Percentiles rank a stretch among this genome's conserved stretches.
Conservation (phyloP, 1,140 invertebrate genomes). For the Diorhabda elongata region DNA sequence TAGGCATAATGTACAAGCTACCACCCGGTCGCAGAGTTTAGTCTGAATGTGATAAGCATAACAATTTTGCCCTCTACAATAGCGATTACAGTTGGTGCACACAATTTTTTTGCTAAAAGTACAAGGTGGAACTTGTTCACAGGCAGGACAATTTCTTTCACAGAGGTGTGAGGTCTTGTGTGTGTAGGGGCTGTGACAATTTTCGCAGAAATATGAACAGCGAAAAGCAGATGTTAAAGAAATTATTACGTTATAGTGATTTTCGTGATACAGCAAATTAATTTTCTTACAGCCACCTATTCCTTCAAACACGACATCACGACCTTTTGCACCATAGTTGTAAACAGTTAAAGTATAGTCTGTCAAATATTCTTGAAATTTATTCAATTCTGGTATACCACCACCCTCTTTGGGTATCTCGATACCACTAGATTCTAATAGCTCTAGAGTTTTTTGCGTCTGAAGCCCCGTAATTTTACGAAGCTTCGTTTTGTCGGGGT, state of each 20-base stretch:
- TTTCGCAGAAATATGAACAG: too few relatives aligned
- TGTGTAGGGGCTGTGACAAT: too few relatives aligned
- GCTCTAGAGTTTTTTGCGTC: not conserved
- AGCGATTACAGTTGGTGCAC: too few relatives aligned
- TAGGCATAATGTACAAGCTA: too few relatives aligned
- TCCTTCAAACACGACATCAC: too few relatives aligned
- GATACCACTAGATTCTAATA: not conserved
- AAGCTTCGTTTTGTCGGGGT: slow-evolving; percentile 7
- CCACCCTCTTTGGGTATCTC: not conserved
- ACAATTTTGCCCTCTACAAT: too few relatives aligned
- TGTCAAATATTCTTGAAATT: slow-evolving; percentile 11
- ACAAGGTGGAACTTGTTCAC: too few relatives aligned
- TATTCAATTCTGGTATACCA: not conserved
- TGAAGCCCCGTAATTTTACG: not conserved
- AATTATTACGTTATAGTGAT: not conserved
- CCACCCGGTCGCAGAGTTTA: too few relatives aligned
- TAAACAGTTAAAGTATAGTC: slow-evolving; percentile 16
- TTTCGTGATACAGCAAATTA: slow-evolving; percentile 10
- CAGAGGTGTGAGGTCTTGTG: too few relatives aligned
- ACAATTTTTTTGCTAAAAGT: too few relatives aligned
- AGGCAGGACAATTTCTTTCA: too few relatives aligned
- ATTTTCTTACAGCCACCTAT: not conserved
- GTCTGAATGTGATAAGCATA: not conserved
- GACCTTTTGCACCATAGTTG: not conserved
- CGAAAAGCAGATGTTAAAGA: too few relatives aligned